Conservation (phyloP, 2,888 invertebrate species). For the Heliconius hortense region DNA sequence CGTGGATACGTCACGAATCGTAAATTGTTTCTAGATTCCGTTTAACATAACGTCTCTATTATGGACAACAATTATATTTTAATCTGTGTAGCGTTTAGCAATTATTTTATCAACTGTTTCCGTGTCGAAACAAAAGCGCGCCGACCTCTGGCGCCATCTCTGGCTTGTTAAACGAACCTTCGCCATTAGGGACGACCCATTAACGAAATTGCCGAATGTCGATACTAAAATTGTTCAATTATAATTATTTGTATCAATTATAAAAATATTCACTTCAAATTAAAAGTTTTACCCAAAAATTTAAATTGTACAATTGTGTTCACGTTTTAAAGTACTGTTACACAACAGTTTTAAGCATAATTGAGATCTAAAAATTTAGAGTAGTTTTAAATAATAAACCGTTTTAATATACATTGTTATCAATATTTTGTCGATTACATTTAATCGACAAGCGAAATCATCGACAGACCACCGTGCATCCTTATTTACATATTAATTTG, state of each 20-base stretch:
- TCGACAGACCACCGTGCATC: constrained; percentile 70
- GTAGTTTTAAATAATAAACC: neutral
- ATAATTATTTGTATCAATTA: constrained; percentile 15
- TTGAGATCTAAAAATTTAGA: constrained; percentile 18
- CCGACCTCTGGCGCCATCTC: constrained; percentile 66
- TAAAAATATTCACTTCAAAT: neutral
- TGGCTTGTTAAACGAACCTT: constrained; percentile 51
- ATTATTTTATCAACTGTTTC: constrained; percentile 61
- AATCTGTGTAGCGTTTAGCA: constrained; percentile 55
- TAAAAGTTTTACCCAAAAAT: neutral
- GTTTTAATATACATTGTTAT: constrained; percentile 32
- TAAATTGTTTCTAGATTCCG: constrained; percentile 46
- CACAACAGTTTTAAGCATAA: constrained; percentile 16
- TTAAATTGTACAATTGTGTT: neutral
- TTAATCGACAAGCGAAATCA: constrained; percentile 50
- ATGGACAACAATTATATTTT: constrained; percentile 59
- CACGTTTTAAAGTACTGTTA: neutral
- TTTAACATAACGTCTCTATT: constrained; percentile 50
- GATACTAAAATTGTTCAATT: constrained; percentile 26
- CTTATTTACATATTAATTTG: constrained; percentile 80
- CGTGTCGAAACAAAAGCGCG: constrained; percentile 56
- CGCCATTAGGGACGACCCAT: constrained; percentile 38
- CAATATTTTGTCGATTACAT: constrained; percentile 44
- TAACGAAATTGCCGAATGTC: constrained; percentile 32
- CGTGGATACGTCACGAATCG: constrained; percentile 43